Evolutionary conservation across 2,797 vertebrate species (phyloP), one percentile per base, ranked within the genome.

Genomic region (Columba guinea): DNA sequence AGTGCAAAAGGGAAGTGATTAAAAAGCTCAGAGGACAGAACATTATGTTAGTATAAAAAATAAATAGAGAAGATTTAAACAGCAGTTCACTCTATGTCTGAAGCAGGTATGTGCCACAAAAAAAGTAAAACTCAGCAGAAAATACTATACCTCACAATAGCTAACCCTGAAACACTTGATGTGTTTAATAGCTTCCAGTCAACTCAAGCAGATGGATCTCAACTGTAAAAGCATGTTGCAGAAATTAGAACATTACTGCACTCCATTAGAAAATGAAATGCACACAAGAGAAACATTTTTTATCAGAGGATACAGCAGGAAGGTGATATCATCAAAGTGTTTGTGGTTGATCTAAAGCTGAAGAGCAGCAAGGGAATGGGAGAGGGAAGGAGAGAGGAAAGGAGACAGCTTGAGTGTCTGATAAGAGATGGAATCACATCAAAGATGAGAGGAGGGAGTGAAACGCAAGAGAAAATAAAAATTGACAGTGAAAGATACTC

Each of bases 371-470:
- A 81, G 58, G 62, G 65, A 87, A 91, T 65, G 37, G 81, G 27
- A 86, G 48, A 62, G 28, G 21, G 48, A 92, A 79, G 49, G 24
- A 82, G 34, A 55, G 51, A 85, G 82, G 75, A 89, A 93, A 84
- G 68, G 19, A 94, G 35, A 49, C 53, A 84, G 65, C 39, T 60
- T 88, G 53, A 93, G 60, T 68, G 52, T 65, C 70, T 90, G 92
- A 89, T 87, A 93, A 94, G 73, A 91, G 58, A 84, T 74, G 28
- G 59, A 93, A 90, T 89, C 77, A 62, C n/a, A 67, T 71, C 46
- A 86, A 53, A 65, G 67, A 81, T 53, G 60, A 86, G 49, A 87
- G 15, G 11, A 85, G 22, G 18, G 48, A 77, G 4, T 34, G 17
- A 90, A 90, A 87, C 32, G 74, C 46, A 70, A 91, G 28, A 69